These are phyloP conservation scores for Aphidius colemani DNA, from an alignment of 2,888 invertebrate genomes.

Conservation along the genomic window DNA sequence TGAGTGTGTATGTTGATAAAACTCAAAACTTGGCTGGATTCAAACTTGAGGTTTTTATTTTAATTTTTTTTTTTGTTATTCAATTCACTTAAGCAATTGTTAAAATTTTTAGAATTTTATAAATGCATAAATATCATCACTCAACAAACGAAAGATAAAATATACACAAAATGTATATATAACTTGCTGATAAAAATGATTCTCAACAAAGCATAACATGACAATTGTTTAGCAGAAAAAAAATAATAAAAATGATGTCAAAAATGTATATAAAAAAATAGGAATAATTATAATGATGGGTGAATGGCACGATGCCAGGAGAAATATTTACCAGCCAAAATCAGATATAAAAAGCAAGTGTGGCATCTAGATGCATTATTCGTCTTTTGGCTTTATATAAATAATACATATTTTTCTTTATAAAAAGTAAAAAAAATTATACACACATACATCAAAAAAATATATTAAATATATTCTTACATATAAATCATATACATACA, in stretches of 20 bases:
- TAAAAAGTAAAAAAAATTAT: constrained; percentile 2
- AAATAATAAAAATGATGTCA: not conserved
- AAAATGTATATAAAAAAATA: constrained; percentile 33
- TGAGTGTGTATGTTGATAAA: too few relatives aligned
- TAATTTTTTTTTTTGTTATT: too few relatives aligned
- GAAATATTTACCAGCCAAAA: constrained; percentile 41
- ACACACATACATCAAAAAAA: not conserved
- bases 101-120: too few relatives aligned
- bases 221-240: not conserved
- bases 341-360: constrained; percentile 44
- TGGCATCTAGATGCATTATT: constrained; percentile 48
- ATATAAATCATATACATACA: constrained; percentile 2
- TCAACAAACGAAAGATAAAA: too few relatives aligned
- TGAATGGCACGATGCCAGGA: constrained; percentile 45
- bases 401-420: constrained; percentile 35
- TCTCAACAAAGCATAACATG: not conserved
- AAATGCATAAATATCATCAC: too few relatives aligned
- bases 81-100: too few relatives aligned
- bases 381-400: constrained; percentile 29
- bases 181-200: not conserved
- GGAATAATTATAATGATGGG: constrained; percentile 54
- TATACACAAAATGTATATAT: too few relatives aligned
- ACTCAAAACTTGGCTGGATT: too few relatives aligned
- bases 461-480: not conserved
- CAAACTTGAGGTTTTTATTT: too few relatives aligned